Conservation (phyloP, 1,140 invertebrate species). For the Idris sp. region DNA sequence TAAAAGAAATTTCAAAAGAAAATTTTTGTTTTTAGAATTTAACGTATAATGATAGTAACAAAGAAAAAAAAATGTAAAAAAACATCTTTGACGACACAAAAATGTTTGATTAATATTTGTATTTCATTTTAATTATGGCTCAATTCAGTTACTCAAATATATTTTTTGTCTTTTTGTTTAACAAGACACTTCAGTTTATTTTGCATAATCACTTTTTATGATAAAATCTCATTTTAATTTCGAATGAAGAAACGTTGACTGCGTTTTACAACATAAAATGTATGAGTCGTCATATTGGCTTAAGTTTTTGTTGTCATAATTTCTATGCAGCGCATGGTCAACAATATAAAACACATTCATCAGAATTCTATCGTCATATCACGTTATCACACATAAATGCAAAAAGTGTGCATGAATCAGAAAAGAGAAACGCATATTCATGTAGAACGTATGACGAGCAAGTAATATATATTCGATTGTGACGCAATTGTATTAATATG, state of each 20-base stretch:
- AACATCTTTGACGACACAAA: no score
- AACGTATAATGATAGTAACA: no score
- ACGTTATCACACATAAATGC: constrained; percentile 24
- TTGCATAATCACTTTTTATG: neutral
- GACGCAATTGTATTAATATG: constrained; percentile 15
- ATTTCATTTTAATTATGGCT: no score
- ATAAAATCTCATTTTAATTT: constrained; percentile 13
- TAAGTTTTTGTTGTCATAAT: constrained; percentile 39
- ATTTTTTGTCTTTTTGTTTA: no score
- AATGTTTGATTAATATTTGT: no score
- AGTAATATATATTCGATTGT: constrained; percentile 23
- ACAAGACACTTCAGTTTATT: constrained; percentile 3
- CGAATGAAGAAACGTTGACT: constrained; percentile 19
- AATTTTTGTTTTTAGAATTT: no score
- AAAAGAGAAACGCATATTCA: constrained; percentile 28
- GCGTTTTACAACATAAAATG: constrained; percentile 17
- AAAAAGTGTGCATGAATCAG: constrained; percentile 24
- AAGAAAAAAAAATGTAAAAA: no score
- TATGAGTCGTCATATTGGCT: constrained; percentile 31
- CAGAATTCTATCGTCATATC: constrained; percentile 44
- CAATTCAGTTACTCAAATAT: constrained; percentile 1
- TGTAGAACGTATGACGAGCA: constrained; percentile 23
- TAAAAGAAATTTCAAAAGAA: no score
- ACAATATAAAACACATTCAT: constrained; percentile 35
- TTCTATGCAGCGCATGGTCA: constrained; percentile 36